Evolutionary conservation across 2,797 vertebrate species (phyloP), one percentile per base, ranked within the genome.

Genomic region (Hylomyscus alleni): DNA sequence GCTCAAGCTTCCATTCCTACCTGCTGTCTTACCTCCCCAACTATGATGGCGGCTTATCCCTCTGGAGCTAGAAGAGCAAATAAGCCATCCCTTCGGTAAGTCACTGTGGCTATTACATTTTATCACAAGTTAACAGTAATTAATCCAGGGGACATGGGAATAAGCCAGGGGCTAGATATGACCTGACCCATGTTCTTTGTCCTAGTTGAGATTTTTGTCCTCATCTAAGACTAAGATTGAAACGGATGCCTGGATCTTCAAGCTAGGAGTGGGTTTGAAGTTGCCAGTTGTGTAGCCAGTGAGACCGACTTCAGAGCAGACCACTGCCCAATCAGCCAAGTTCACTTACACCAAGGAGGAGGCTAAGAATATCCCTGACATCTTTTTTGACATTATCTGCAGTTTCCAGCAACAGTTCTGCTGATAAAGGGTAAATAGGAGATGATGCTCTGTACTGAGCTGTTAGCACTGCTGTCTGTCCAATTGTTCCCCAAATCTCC

Each of bases 121-220:
- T 47, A 84, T 47, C 40, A 65, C 17, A 47, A 34, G 40, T 37
- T 72, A 84, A 47, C 17, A 47, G 82, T 34, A 65, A 47, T 1
- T 62, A 47, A 84, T 31, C 6, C 44, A 67, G 13, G 52, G 52
- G 44, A 80, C 77, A 37, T 67, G 58, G n/a, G 56, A 97, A 93
- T 78, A 34, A 89, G 77, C 58, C 8, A 82, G 2, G 5, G 19
- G 14, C 52, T 90, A 90, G 89, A 92, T 56, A 92, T 90, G 89
- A 9, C 2, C 52, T 95, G n/a, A 90, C 34, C 47, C 37, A 56
- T 73, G 54, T 78, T 90, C 44, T 69, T 88, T 13, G 84, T 94
- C 75, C 76, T 91, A 91, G 60, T 82, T 54, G 89, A 95, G 37
- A 22, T 44, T 69, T 69, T 34, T 14, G 10, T 95, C 17, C 54